Percentiles rank a stretch among this genome's conserved stretches.
Conservation (phyloP, 1,140 invertebrate species). For the Drosophila sturtevanti region DNA sequence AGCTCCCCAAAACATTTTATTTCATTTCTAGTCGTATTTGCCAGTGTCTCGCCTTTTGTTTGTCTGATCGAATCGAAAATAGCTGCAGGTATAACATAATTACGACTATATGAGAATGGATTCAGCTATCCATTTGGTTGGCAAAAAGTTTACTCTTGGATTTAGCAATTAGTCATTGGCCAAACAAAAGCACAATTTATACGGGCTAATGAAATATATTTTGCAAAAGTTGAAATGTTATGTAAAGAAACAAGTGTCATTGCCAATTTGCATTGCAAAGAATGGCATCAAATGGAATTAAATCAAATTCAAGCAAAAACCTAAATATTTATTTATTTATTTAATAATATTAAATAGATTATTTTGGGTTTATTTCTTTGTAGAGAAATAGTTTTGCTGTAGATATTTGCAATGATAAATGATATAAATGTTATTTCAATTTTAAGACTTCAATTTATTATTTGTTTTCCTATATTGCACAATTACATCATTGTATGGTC, state of each 20-base stretch:
- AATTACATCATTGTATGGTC: too few relatives aligned
- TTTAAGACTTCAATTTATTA: neutral
- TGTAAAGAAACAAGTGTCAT: neutral
- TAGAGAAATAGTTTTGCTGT: too few relatives aligned
- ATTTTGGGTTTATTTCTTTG: too few relatives aligned
- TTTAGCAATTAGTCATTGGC: neutral
- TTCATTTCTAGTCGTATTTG: slow-evolving; percentile 33
- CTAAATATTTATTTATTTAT: neutral
- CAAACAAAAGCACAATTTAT: neutral
- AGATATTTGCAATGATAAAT: too few relatives aligned
- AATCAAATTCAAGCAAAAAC: neutral
- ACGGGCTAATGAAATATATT: neutral
- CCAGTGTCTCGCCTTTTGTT: slow-evolving; percentile 34
- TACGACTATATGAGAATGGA: slow-evolving; percentile 18
- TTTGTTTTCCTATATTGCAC: too few relatives aligned
- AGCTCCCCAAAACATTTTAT: slow-evolving; percentile 49
- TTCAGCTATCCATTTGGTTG: neutral
- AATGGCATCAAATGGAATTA: neutral
- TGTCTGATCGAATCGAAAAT: slow-evolving; percentile 53
- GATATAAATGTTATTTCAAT: too few relatives aligned
- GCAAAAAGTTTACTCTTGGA: neutral
- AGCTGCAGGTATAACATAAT: slow-evolving; percentile 42
- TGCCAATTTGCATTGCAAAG: neutral
- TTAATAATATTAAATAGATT: too few relatives aligned
- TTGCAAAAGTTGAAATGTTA: neutral